Evolutionary conservation across 2,888 invertebrate genomes (phyloP), one percentile per base, ranked within the genome.

Genomic region (Ophonus ardosiacus): DNA sequence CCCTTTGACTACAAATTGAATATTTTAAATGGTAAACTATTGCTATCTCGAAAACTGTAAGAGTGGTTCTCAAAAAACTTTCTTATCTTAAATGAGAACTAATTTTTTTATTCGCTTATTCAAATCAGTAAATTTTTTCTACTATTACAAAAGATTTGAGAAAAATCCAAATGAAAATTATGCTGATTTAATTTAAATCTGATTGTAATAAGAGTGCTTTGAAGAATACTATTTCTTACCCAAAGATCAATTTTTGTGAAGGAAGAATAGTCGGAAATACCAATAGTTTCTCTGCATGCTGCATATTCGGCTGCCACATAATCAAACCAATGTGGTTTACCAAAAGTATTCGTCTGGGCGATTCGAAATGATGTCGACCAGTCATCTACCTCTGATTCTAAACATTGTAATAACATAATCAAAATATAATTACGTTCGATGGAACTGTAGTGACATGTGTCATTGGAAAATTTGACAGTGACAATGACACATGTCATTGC

Each of bases 201-300:
- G n/a, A n/a, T n/a, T n/a, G n/a, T n/a, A n/a, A n/a, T n/a, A n/a
- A n/a, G n/a, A n/a, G n/a, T n/a, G n/a, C n/a, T n/a, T n/a, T n/a
- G n/a, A n/a, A n/a, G n/a, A 65, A 3, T 51, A 7, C 10, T 43
- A 17, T 17, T 76, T 51, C 24, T 90, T 91, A 97, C 97, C 96
- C 97, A 97, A 86, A 99, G 91, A 91, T 99, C 99, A 86, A 98
- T 95, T 92, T 99, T 99, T 10, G 98, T 97, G 91, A 99, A 99
- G 0, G 98, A 98, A 0, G 98, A 98, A 92, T 99, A 99, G 92
- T 99, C 99, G 81, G 98, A 96, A 0, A 99, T 92, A 15, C 98
- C 98, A 82, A 99, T 96, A 1, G 96, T 94, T 91, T 99, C 98
- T 81, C 99, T 93, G 89, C 99, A 99, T 0, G 98, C 97, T 90